Evolutionary conservation across 2,888 invertebrate genomes (phyloP), one percentile per base, ranked within the genome.

Genomic region (Sphaeridia pumilis): DNA sequence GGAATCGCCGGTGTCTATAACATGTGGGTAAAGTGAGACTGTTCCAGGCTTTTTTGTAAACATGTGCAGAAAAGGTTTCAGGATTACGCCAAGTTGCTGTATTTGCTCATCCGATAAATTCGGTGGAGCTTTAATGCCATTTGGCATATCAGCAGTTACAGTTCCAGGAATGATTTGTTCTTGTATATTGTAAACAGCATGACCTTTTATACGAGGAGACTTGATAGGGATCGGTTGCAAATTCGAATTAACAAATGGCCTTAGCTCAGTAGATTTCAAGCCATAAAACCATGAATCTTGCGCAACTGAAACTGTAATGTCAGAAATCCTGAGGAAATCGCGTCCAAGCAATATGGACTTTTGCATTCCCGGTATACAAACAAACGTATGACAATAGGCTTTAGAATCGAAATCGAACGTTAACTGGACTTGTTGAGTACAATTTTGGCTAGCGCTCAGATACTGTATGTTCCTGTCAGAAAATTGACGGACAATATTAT

Each of bases 11-110:
- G 52, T 54, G 21, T 54, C 24, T 3, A 54, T 56, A 2, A 28
- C 25, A 26, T 56, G 56, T 27, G 53, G 22, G n/a, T 20, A 46
- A 2, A 31, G 12, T 2, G 3, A 31, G n/a, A 49, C 51, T 2
- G 20, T n/a, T 2, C 58, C 58, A 1, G 56, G 58, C 1, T 22
- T 26, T 2, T 17, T 25, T 26, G 46, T 42, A n/a, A 56, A 51
- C 4, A 57, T 46, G 10, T 46, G n/a, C 4, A 41, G 52, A 4
- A 67, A 67, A 4, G 60, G 63, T 45, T 58, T 44, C 14, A 66
- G 64, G 7, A 66, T 58, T 10, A 57, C 60, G 14, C 10, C 10
- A 12, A 31, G 34, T 31, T 31, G 10, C 34, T 31, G 10, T 31
- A 12, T 14, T 14, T 31, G 34, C 14, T 31, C 34, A 12, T 31